Conservation (phyloP, 92 coral and sea anemone genomes). For the Parazoanthus atlanticus region DNA sequence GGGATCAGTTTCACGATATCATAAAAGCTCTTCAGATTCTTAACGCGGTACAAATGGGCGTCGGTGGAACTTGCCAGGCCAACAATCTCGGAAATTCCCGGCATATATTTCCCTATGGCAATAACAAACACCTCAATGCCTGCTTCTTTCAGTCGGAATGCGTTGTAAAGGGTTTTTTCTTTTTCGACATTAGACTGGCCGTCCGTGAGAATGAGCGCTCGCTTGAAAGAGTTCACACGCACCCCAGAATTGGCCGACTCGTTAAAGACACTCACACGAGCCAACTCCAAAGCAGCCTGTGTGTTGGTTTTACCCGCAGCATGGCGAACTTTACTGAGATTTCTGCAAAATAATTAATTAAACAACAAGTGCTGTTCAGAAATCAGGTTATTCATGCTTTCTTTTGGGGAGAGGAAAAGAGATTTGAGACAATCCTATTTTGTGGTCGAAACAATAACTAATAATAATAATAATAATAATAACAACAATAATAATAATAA, state of each 20-base stretch:
- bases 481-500: too few species aligned
- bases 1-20: conserved; percentile 74
- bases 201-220: conserved; percentile 81
- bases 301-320: conserved; percentile 67
- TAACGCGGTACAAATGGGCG: conserved; percentile 70
- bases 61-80: conserved; percentile 68
- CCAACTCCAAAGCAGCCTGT: conserved; percentile 66
- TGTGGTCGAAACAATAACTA: too few species aligned
- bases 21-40: conserved; percentile 54
- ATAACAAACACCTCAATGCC: conserved; percentile 79
- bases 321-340: conserved; percentile 3
- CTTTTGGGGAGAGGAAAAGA: too few species aligned
- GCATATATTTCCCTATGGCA: conserved; percentile 71
- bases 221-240: conserved; percentile 54
- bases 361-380: too few species aligned
- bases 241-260: conserved; percentile 46
- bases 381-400: too few species aligned
- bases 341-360: not conserved
- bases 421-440: too few species aligned
- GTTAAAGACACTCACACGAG: conserved; percentile 54
- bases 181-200: conserved; percentile 72
- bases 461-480: too few species aligned
- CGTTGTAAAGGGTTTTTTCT: conserved; percentile 69
- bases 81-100: conserved; percentile 72
- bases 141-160: conserved; percentile 59